Conservation (phyloP, 2,888 invertebrate genomes). For the Oxytorus armatus region DNA sequence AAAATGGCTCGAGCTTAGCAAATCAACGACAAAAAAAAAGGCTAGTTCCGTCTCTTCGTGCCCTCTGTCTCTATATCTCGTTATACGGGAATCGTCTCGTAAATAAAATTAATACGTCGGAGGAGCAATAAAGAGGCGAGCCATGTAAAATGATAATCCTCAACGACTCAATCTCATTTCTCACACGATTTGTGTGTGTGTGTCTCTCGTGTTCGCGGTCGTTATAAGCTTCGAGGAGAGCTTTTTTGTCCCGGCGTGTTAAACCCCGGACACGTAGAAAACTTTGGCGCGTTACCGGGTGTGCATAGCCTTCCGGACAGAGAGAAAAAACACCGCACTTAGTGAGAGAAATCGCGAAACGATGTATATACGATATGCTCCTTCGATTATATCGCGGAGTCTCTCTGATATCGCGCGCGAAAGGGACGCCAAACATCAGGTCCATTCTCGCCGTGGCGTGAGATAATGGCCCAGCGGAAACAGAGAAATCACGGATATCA, state of each 20-base stretch:
- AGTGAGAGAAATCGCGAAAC: too few relatives aligned
- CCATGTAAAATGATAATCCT: constrained; percentile 74
- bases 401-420: not conserved
- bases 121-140: constrained; percentile 67
- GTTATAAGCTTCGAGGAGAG: constrained; percentile 30
- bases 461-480: constrained; percentile 53
- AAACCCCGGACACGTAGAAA: too few relatives aligned
- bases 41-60: not conserved
- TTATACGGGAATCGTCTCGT: constrained; percentile 66
- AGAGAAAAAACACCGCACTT: too few relatives aligned
- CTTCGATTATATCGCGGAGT: constrained; percentile 60
- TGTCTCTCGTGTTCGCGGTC: too few relatives aligned
- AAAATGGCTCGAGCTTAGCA: too few relatives aligned
- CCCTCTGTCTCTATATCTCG: constrained; percentile 57
- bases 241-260: constrained; percentile 20
- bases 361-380: constrained; percentile 44
- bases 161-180: constrained; percentile 74
- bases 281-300: too few relatives aligned
- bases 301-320: constrained; percentile 54
- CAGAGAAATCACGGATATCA: constrained; percentile 62
- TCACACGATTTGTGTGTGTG: constrained; percentile 53
- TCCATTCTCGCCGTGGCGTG: constrained; percentile 41
- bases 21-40: constrained; percentile 32
- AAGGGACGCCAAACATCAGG: constrained; percentile 15
- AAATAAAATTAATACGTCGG: constrained; percentile 74